Evolutionary conservation across 2,113 vertebrate genomes (phyloP).

Genomic region (Chlorocebus sabaeus): DNA sequence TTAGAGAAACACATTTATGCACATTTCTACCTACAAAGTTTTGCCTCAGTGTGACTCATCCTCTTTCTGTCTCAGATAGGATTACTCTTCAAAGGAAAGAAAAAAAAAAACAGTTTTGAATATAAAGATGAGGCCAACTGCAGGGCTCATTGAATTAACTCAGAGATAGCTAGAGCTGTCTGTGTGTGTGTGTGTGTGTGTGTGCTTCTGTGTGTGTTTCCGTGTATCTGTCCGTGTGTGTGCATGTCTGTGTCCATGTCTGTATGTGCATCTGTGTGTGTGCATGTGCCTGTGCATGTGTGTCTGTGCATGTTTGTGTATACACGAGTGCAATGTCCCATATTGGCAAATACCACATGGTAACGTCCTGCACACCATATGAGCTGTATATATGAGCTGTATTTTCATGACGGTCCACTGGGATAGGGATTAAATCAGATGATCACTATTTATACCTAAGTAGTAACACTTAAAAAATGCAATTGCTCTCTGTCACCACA

Average conservation of each 20-base stretch:
- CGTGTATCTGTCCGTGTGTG: neutral
- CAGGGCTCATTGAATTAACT: neutral
- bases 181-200: accelerated
- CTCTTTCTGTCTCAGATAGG: neutral
- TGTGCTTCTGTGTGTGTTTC: accelerated
- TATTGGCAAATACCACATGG: neutral
- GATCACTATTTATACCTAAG: neutral
- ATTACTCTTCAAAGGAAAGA: neutral
- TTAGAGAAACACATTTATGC: neutral
- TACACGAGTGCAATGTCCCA: accelerated
- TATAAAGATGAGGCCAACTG: neutral
- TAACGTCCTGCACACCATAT: neutral
- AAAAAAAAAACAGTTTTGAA: neutral
- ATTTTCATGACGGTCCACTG: neutral
- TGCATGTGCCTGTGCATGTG: neutral
- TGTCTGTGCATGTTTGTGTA: neutral
- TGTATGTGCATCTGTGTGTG: neutral
- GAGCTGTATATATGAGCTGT: neutral
- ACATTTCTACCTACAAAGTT: neutral
- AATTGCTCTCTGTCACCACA: neutral
- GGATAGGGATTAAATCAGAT: neutral
- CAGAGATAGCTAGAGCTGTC: neutral
- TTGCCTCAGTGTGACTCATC: neutral
- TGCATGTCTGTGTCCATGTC: no score
- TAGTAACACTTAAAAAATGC: neutral